Base-by-base conservation (phyloP, 2,797 vertebrate species). In the Distichodus sexfasciatus region DNA sequence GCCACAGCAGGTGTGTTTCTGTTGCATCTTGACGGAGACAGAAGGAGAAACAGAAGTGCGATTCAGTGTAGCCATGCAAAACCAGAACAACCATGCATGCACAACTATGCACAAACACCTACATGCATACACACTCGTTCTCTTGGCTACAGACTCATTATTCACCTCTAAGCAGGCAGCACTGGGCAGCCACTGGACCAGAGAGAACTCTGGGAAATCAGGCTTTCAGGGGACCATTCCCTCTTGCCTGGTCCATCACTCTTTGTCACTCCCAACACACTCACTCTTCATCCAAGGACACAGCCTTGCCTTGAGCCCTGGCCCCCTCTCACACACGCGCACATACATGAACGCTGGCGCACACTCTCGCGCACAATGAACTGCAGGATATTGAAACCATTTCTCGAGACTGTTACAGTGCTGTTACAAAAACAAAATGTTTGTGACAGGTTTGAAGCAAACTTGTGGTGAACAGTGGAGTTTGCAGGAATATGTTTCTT, bases 151-250 rank as follows among this genome's bases (percentile, higher is more conserved):
- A 69, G 69, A 62, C 62, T 74, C 62, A 74, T 77, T 74, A 77
- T 74, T 77, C 62, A 71, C 31, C 63, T 74, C 48, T 70, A 74
- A 70, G 71, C 71, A 66, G 66, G 54, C 47, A 29, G 35, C n/a
- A 15, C 50, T 60, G 69, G 36, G 26, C 23, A 17, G 61, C 53
- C 44, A 57, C 55, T 61, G 61, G 58, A 70, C 41, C 67, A 74
- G 62, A 66, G 66, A 69, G 71, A 51, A 77, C 75, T 48, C 71
- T 70, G 75, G 75, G 75, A 77, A 77, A 73, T 77, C 61, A 70
- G 65, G 67, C 67, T 75, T 70, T 60, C 72, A 66, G 12, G 35
- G 26, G 64, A 71, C 31, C 46, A 43, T 62, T 66, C 61, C 29
- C 58, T 55, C n/a, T 50, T 24, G 38, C 7, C 41, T 24, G 60